Evolutionary conservation across 2,797 vertebrate genomes (phyloP).

Genomic region (Sebastes aleutianus): DNA sequence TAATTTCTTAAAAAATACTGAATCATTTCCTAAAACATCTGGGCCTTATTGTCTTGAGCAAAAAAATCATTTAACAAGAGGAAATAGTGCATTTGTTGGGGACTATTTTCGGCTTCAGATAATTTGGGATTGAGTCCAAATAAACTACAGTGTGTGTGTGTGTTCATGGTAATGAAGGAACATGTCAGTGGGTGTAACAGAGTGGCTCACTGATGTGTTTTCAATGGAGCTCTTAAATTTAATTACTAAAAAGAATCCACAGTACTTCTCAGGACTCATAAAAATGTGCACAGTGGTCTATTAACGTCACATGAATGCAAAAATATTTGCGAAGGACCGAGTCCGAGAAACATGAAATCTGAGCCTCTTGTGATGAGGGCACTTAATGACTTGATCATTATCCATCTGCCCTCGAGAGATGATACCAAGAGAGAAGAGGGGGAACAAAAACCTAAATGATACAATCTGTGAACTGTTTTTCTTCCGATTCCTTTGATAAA

Average conservation of each 20-base stretch:
- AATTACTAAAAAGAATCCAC: background rate
- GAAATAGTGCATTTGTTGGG: background rate
- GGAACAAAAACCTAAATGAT: background rate
- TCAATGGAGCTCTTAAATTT: background rate
- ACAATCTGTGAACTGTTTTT: background rate
- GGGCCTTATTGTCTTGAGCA: background rate
- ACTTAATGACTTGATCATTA: background rate
- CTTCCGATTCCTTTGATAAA: background rate
- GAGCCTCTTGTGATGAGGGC: background rate
- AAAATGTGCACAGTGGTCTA: background rate
- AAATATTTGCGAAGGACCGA: background rate
- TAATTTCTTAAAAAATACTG: background rate
- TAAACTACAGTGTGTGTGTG: background rate
- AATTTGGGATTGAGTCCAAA: background rate
- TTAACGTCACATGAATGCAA: background rate
- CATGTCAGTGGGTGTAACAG: background rate
- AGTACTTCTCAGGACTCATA: background rate
- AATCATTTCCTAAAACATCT: background rate
- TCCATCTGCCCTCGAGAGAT: background rate
- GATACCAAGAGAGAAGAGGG: background rate
- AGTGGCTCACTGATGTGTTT: background rate
- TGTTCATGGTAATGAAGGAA: background rate
- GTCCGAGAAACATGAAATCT: background rate
- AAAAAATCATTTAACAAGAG: background rate
- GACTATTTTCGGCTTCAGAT: background rate